phyloP scores from a whole-genome alignment of 2,797 vertebrate genomes.

The Margarornis squamiger region DNA sequence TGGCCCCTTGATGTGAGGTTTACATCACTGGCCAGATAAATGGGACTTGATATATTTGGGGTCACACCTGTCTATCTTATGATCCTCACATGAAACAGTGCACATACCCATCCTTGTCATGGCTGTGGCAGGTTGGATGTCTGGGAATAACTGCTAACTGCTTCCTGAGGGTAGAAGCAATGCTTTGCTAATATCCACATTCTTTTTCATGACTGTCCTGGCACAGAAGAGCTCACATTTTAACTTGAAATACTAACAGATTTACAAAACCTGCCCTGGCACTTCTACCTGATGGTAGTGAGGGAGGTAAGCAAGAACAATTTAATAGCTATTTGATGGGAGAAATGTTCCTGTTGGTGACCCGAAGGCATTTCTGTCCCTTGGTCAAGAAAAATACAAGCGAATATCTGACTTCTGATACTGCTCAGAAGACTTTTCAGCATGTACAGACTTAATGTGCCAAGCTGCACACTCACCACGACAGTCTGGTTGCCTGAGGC shows the following conservation, averaged over 20 bases:
- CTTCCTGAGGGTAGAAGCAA: neutral
- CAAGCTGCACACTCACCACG: neutral
- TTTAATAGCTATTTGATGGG: neutral
- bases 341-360: neutral
- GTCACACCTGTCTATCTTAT: neutral
- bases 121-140: neutral
- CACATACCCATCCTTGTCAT: neutral
- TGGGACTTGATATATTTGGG: neutral
- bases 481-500: neutral
- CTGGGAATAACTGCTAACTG: neutral
- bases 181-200: neutral
- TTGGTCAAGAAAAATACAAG: neutral
- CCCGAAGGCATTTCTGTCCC: neutral
- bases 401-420: constrained; percentile 4
- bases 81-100: neutral
- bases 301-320: neutral
- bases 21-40: neutral
- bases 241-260: neutral
- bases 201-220: neutral
- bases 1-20: neutral
- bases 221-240: neutral
- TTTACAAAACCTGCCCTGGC: neutral
- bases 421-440: neutral
- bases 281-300: neutral
- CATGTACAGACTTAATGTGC: neutral